Evolutionary conservation across 2,888 invertebrate genomes (phyloP), one percentile per base, ranked within the genome.

Genomic region (Heliothis peltigera): DNA sequence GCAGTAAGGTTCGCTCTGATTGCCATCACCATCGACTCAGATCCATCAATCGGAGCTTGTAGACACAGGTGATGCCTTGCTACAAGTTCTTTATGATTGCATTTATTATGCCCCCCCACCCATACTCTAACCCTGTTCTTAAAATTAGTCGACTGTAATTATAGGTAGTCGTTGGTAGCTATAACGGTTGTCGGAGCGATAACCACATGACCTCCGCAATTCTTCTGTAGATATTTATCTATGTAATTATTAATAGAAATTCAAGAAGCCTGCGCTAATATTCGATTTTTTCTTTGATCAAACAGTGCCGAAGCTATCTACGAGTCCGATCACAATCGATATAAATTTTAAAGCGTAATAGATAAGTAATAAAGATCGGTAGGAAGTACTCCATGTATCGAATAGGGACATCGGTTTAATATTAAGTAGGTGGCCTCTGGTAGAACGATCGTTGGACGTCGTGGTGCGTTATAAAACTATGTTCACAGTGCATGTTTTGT

Each of bases 361-460:
- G 67, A 80, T 80, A 56, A 52, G 56, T 75, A 70, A 75, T 79
- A 79, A 78, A 79, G 72, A 78, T 79, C 64, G 42, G 53, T 54
- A 63, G 69, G 42, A 60, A 43, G 49, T 60, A 49, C 42, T 51
- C 60, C 25, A n/a, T 57, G 49, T 78, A 70, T 70, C 71, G 61
- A 66, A 60, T 59, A 61, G 18, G 54, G 42, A 63, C 57, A 66
- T 75, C 57, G 48, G 39, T 53, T 28, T 64, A 55, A 55, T 70
- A 57, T 46, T 49, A 62, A 67, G 55, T 60, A 64, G 52, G 48
- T 56, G 22, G 28, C 25, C n/a, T 69, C 64, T 75, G 81, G 43
- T 56, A 47, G 22, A 66, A 60, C 60, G n/a, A 64, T 75, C 7
- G 25, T 39, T 22, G 19, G 15, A 32, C 42, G 52, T 57, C 42